A percentile compares a stretch with the other conserved stretches of the same genome.
phyloP scores from a whole-genome alignment of 2,113 vertebrate species.

The Peromyscus californicus region DNA sequence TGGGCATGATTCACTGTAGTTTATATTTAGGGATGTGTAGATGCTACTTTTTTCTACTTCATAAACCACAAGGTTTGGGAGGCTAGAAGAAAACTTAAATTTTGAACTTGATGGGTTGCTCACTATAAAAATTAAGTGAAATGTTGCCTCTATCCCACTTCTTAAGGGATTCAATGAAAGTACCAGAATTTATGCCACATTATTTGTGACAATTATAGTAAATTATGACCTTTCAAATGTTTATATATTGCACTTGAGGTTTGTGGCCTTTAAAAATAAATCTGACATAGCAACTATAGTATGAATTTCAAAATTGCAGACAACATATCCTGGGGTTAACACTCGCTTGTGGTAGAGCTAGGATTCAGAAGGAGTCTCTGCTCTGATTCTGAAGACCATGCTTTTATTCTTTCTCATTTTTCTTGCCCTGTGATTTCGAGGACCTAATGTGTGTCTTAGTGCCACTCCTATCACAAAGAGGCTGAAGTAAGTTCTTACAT shows the following conservation, averaged over 20 bases:
- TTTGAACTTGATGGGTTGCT: background rate
- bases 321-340: background rate
- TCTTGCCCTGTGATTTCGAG: background rate
- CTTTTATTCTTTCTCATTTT: conserved; percentile 40
- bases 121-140: conserved; percentile 18
- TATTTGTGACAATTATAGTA: background rate
- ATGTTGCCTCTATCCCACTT: background rate
- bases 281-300: background rate
- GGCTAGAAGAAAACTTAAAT: conserved; percentile 29
- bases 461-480: background rate
- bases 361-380: background rate
- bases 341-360: background rate
- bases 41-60: background rate
- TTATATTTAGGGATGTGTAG: background rate
- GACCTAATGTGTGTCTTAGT: background rate
- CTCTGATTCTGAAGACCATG: background rate
- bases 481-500: background rate
- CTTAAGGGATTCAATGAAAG: background rate
- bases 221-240: conserved; percentile 48
- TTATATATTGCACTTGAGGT: background rate
- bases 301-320: conserved; percentile 19
- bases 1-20: conserved; percentile 3
- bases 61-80: conserved; percentile 15
- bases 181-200: background rate
- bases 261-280: conserved; percentile 58